phyloP scores from a whole-genome alignment of 2,113 vertebrate species.

The Oreochromis niloticus region DNA sequence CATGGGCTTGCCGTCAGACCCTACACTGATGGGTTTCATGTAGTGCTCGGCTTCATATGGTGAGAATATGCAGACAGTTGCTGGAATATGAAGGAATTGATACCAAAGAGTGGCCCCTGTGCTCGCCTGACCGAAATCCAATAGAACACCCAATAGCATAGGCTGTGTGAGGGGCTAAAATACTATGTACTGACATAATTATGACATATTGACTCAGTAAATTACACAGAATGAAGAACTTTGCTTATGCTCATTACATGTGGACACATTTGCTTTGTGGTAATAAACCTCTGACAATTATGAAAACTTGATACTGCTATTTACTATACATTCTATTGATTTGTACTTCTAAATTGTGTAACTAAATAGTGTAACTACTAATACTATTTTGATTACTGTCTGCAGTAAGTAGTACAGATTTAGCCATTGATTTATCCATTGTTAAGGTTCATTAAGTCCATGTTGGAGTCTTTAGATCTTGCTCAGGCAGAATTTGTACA shows the following conservation, averaged over 20 bases:
- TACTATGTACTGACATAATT: background rate
- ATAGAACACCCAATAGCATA: background rate
- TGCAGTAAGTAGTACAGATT: background rate
- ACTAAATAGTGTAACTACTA: background rate
- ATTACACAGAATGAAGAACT: background rate
- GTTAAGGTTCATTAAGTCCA: background rate
- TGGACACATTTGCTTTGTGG: background rate
- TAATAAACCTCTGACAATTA: rapidly evolving
- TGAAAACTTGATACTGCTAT: background rate
- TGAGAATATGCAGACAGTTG: background rate
- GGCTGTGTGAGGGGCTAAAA: background rate
- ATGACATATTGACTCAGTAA: background rate
- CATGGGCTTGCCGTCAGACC: rapidly evolving
- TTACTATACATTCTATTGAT: background rate
- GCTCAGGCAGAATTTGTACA: background rate
- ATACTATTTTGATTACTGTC: background rate
- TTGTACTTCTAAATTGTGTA: background rate
- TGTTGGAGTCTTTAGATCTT: background rate
- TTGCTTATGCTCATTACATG: background rate
- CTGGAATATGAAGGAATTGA: background rate
- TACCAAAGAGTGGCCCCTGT: background rate
- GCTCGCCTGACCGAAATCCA: background rate
- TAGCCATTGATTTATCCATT: background rate
- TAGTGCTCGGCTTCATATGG: background rate
- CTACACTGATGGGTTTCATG: background rate